These are phyloP conservation scores for Prionailurus bengalensis DNA, from an alignment of 2,113 vertebrate genomes.

Conservation along the genomic window DNA sequence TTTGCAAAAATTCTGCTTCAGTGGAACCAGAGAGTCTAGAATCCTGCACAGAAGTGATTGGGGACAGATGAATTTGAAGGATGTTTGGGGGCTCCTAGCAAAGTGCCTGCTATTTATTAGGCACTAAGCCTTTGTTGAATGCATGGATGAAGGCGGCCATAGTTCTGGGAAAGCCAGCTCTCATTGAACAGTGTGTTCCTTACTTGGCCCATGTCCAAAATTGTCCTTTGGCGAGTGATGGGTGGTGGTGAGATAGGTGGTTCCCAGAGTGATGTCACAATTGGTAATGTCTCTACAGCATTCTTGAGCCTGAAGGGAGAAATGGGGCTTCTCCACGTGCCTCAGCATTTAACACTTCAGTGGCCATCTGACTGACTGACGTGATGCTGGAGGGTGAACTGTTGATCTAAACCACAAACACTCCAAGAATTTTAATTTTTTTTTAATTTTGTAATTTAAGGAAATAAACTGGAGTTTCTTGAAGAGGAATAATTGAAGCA, in stretches of 20 bases:
- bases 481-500: slow-evolving; percentile 88
- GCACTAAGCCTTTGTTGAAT: slow-evolving; percentile 40
- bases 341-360: slow-evolving; percentile 82
- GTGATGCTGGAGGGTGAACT: slow-evolving; percentile 75
- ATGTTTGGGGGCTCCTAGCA: slow-evolving; percentile 8
- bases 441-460: slow-evolving; percentile 87
- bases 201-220: slow-evolving; percentile 58
- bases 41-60: not conserved
- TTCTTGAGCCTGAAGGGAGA: slow-evolving; percentile 38
- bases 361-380: slow-evolving; percentile 80
- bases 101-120: slow-evolving; percentile 53
- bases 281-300: slow-evolving; percentile 22
- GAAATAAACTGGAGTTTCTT: slow-evolving; percentile 87
- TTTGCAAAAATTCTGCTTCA: slow-evolving; percentile 71
- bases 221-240: not conserved
- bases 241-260: slow-evolving; percentile 32
- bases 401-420: slow-evolving; percentile 85
- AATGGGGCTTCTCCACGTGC: slow-evolving; percentile 54
- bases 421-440: slow-evolving; percentile 88
- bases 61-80: slow-evolving; percentile 16
- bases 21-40: not conserved
- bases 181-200: not conserved
- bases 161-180: slow-evolving; percentile 16
- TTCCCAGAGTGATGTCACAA: slow-evolving; percentile 23
- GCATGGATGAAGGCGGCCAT: not conserved